These are phyloP conservation scores for Sapayoa aenigma DNA, from an alignment of 2,113 vertebrate genomes.

Conservation along the genomic window DNA sequence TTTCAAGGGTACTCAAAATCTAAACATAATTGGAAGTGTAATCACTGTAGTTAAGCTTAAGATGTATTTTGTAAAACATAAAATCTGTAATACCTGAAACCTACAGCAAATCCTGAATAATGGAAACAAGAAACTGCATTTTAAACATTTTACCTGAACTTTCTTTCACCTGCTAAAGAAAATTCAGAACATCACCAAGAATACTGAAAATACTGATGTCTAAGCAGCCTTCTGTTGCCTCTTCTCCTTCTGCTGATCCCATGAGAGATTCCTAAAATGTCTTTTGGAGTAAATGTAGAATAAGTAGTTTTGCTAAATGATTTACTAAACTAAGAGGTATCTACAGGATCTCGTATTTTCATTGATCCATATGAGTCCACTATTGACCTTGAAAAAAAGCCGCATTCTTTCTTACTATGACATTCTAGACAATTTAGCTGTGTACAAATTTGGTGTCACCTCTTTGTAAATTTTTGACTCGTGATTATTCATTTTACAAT, in stretches of 20 bases:
- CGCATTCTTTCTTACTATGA: neutral
- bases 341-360: neutral
- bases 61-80: neutral
- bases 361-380: neutral
- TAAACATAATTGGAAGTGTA: neutral
- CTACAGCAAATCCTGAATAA: neutral
- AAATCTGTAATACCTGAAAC: neutral
- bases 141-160: neutral
- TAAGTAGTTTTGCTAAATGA: neutral
- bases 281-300: neutral
- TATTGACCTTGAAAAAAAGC: neutral
- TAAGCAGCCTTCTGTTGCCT: neutral
- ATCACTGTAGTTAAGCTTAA: neutral
- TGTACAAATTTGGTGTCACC: neutral
- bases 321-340: neutral
- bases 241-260: neutral
- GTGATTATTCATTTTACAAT: neutral
- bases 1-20: neutral
- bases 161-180: neutral
- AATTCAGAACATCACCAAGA: neutral
- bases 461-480: neutral
- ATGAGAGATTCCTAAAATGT: neutral
- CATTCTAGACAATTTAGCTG: neutral
- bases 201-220: neutral
- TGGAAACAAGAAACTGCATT: neutral